These are phyloP conservation scores for Platichthys flesus DNA, from an alignment of 2,113 vertebrate genomes.

Conservation along the genomic window DNA sequence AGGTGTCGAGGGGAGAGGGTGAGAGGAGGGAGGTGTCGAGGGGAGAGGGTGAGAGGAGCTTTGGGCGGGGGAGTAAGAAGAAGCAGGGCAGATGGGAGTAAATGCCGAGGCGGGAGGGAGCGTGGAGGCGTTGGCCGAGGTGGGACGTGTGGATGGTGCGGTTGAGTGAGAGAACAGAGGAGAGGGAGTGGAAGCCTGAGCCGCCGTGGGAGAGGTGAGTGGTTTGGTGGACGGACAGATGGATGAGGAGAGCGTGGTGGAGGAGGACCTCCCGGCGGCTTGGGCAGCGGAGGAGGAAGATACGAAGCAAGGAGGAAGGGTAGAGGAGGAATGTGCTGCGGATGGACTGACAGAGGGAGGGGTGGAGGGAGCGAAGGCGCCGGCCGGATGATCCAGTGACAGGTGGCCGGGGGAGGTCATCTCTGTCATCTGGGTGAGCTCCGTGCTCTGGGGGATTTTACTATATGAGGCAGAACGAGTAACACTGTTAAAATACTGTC, in stretches of 20 bases:
- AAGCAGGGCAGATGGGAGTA: conserved; percentile 60
- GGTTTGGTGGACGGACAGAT: conserved; percentile 65
- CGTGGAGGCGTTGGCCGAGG: conserved; percentile 18
- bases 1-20: conserved; percentile 56
- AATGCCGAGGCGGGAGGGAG: conserved; percentile 62
- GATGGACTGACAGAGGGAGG: conserved; percentile 22
- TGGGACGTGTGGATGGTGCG: neutral
- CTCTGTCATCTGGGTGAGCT: conserved; percentile 73
- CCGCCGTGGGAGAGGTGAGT: conserved; percentile 39
- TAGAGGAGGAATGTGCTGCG: conserved; percentile 46
- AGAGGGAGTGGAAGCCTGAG: conserved; percentile 39
- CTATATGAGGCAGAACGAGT: conserved; percentile 35
- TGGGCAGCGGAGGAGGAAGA: conserved; percentile 47
- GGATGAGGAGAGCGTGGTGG: conserved; percentile 55
- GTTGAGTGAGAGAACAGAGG: conserved; percentile 1
- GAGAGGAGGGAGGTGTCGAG: conserved; percentile 72
- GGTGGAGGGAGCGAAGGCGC: conserved; percentile 22
- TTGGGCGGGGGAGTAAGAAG: conserved; percentile 38
- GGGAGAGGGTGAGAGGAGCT: conserved; percentile 51
- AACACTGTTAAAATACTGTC: neutral
- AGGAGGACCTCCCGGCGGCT: conserved; percentile 19
- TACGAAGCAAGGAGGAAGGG: conserved; percentile 55
- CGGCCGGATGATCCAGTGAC: conserved; percentile 37
- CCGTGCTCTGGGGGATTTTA: conserved; percentile 72
- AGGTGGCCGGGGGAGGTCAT: conserved; percentile 36